Evolutionary conservation across 2,888 invertebrate species (phyloP), one percentile per base, ranked within the genome.

Genomic region (Mechanitis messenoides): DNA sequence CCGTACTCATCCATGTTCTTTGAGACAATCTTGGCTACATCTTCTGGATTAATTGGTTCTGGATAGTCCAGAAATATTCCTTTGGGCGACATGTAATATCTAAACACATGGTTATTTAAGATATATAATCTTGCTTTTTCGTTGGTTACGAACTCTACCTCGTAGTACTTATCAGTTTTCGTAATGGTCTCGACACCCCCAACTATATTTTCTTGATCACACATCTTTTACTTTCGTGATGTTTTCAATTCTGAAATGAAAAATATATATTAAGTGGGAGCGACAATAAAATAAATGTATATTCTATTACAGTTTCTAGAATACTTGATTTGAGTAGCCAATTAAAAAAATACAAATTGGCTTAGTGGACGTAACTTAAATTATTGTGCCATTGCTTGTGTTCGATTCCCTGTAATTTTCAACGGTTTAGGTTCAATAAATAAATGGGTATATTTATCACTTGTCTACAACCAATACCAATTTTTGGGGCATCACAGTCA

Each of bases 71-170:
- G 68, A 63, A 88, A 90, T 2, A 67, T 65, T 2, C 80, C 81
- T n/a, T 71, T 77, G 2, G 83, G 84, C 2, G 87, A 84, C 82
- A 89, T 83, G 69, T 86, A 83, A 65, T 77, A 89, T 71, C 83
- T 80, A 60, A 88, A 83, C 1, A 85, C 85, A 73, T 88, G 88
- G 55, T 76, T 75, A 66, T 85, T 87, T 45, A 88, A 68, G 62
- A 90, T 81, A 60, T 80, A 73, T 33, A 90, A 66, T 66, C 74
- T 79, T 1, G 83, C 83, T 31, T 68, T 60, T 77, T 87, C 85
- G 2, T 80, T 80, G 3, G 80, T 80, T 63, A 68, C 62, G 68
- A 84, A 89, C 58, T 75, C 59, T 57, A 89, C 78, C 11, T 69
- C 61, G 65, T 76, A 89, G 62, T 79, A 74, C 7, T 67, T 72